phyloP scores from a whole-genome alignment of 2,888 invertebrate genomes.

The Ectemnius continuus region DNA sequence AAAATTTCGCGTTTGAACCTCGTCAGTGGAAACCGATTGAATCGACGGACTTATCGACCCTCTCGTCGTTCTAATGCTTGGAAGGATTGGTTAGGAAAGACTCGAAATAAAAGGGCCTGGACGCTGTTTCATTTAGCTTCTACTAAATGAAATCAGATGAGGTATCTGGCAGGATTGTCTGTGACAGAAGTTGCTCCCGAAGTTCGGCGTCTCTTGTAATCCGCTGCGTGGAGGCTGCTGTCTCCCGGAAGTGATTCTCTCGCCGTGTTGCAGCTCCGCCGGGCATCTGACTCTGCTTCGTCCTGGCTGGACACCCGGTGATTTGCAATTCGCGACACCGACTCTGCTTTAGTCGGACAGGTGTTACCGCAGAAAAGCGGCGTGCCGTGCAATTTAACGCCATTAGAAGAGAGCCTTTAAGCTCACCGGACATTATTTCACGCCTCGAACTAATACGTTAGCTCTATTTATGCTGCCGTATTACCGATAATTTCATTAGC shows the following conservation, averaged over 20 bases:
- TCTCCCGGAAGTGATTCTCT: constrained; percentile 56
- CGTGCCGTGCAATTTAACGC: constrained; percentile 24
- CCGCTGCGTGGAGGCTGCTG: constrained; percentile 57
- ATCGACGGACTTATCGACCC: constrained; percentile 21
- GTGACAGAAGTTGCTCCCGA: constrained; percentile 43
- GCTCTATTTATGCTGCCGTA: constrained; percentile 13
- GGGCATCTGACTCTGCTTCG: constrained; percentile 59
- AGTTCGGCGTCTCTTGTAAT: constrained; percentile 64
- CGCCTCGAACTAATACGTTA: constrained; percentile 9
- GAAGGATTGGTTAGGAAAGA: constrained; percentile 18
- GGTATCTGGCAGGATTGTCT: constrained; percentile 49
- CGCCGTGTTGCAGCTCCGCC: constrained; percentile 45
- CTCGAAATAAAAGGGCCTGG: constrained; percentile 8
- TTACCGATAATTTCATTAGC: constrained; percentile 4
- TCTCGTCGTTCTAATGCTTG: constrained; percentile 2
- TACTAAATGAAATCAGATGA: constrained; percentile 41
- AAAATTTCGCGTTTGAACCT: constrained; percentile 51
- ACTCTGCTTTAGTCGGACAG: constrained; percentile 45
- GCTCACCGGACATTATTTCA: background rate
- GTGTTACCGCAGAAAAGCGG: constrained; percentile 37
- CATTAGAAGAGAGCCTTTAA: constrained; percentile 26
- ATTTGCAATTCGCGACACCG: constrained; percentile 65
- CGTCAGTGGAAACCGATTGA: no score
- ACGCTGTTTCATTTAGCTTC: constrained; percentile 10
- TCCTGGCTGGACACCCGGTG: constrained; percentile 51